Base-by-base conservation (phyloP, 2,888 invertebrate genomes). In the Dromius quadrimaculatus region DNA sequence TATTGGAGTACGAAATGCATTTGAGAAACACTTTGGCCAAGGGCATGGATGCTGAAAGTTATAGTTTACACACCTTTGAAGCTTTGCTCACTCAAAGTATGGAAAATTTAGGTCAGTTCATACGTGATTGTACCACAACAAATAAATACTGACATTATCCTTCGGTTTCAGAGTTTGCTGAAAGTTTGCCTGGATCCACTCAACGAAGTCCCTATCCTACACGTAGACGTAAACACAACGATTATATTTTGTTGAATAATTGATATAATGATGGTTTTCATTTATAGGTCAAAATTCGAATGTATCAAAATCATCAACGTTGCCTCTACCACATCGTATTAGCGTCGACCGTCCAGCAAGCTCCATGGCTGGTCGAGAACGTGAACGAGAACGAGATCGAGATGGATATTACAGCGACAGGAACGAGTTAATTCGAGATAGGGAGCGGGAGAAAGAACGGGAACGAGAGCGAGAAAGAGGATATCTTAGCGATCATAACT, bases 31-130 rank as follows among this genome's bases (percentile, higher is more conserved):
- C 95, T 0, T 84, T 96, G 73, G 95, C 95, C 74, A 95, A 95
- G 82, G 96, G 95, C 75, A 94, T 95, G 93, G 96, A 96, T 78
- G 95, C 95, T 4, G 95, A 96, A 83, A 95, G 95, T 81, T 95
- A 95, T 83, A 95, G 95, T 81, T 85, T 96, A 75, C 95, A 96
- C 80, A 96, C 96, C 0, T 96, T 96, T 79, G 95, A 96, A 84
- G 95, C 95, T 70, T 85, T 96, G 72, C 86, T 96, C 73, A 93
- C 94, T 63, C 95, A 96, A 84, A 95, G 95, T 84, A 95, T 95
- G 94, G 96, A 96, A 83, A 95, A 96, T 85, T 87, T 96, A 84
- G 95, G 94, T 94, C 81, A 82, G 83, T 76, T 23, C 6, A 1
- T 19, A 22, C 2, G 2, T 34, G 34, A n/a, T 2, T 34, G 8